Conservation (phyloP, 1,140 invertebrate species). For the Meloidogyne chitwoodi region DNA sequence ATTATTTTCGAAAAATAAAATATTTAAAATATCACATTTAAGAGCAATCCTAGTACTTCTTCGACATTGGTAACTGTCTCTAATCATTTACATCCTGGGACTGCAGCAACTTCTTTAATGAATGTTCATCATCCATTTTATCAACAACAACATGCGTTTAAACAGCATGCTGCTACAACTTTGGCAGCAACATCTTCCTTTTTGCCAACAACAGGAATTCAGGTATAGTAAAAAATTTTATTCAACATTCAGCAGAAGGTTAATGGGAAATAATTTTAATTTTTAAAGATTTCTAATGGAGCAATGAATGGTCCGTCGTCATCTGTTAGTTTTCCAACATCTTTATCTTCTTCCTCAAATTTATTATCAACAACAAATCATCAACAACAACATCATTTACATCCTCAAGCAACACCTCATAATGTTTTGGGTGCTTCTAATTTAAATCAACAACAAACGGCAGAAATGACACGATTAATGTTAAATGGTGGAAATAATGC, state of each 20-base stretch:
- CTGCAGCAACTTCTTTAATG: not conserved
- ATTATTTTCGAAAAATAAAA: not conserved
- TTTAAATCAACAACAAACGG: constrained; percentile 3
- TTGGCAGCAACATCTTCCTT: not conserved
- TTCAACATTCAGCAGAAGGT: too few species aligned
- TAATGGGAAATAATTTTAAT: not conserved
- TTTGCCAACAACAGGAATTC: not conserved
- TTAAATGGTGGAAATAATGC: not conserved
- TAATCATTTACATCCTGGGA: constrained; percentile 16
- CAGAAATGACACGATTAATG: not conserved
- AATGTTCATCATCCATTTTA: constrained; percentile 10
- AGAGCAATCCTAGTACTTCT: not conserved
- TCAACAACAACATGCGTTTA: constrained; percentile 1
- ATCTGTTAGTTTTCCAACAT: not conserved
- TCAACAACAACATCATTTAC: not conserved
- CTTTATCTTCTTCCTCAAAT: not conserved
- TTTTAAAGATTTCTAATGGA: constrained; percentile 11
- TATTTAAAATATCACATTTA: not conserved
- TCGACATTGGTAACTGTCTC: not conserved
- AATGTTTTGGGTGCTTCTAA: not conserved
- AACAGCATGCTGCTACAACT: not conserved
- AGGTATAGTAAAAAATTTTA: not conserved
- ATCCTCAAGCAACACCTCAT: not conserved
- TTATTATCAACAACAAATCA: not conserved
- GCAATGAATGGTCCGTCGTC: constrained; percentile 11